These are phyloP conservation scores for Ceyx melanurus DNA, from an alignment of 2,113 vertebrate species.

Conservation along the genomic window DNA sequence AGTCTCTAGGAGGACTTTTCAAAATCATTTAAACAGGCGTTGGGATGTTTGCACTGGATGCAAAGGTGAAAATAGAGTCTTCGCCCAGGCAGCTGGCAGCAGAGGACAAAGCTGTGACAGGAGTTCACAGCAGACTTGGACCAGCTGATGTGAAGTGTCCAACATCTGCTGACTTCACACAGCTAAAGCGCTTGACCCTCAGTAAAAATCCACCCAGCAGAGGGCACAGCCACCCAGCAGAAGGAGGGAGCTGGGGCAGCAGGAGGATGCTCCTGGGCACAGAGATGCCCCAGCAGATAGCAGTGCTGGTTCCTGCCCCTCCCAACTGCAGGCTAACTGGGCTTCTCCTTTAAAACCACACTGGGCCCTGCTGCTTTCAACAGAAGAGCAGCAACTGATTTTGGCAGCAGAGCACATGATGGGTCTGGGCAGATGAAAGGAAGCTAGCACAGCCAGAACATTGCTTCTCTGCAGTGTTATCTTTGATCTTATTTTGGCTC, in stretches of 20 bases:
- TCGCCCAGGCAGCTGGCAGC: background rate
- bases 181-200: background rate
- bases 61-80: background rate
- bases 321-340: background rate
- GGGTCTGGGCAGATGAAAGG: background rate
- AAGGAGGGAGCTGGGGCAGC: background rate
- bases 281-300: background rate
- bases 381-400: background rate
- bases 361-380: background rate
- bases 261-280: background rate
- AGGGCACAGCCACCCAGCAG: conserved; percentile 45
- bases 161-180: background rate
- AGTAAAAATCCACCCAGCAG: conserved; percentile 32
- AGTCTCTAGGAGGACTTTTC: background rate
- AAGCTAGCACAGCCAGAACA: rapidly evolving
- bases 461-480: rapidly evolving
- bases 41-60: background rate
- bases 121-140: background rate
- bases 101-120: background rate
- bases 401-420: background rate
- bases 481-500: background rate
- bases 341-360: background rate
- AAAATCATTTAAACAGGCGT: background rate
- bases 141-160: background rate
- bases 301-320: background rate